A percentile compares a stretch with the other conserved stretches of the same genome.
phyloP scores from a whole-genome alignment of 2,888 invertebrate genomes.

The Endomychus coccineus region DNA sequence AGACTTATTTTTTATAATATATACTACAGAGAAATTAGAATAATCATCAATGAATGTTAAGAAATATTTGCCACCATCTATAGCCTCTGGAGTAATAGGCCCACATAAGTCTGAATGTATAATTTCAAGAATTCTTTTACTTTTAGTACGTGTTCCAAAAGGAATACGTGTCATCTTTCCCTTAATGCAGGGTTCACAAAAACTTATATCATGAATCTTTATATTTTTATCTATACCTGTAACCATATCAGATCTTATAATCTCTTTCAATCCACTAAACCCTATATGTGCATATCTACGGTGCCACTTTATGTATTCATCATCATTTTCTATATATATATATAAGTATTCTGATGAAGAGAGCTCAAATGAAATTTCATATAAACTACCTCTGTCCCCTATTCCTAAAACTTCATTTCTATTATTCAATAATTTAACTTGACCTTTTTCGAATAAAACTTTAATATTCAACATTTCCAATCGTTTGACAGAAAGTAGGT shows the following conservation, averaged over 20 bases:
- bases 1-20: conserved; percentile 3
- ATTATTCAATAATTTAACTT: conserved; percentile 12
- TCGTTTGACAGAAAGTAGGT: conserved; percentile 15
- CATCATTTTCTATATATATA: conserved; percentile 17
- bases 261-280: conserved; percentile 10
- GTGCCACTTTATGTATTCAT: conserved; percentile 17
- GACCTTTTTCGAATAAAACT: conserved; percentile 13
- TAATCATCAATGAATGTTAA: too few relatives aligned
- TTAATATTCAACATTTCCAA: conserved; percentile 12
- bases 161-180: conserved; percentile 14
- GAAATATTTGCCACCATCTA: too few relatives aligned
- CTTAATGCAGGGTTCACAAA: conserved; percentile 21
- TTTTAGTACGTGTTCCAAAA: conserved; percentile 5
- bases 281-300: conserved; percentile 16
- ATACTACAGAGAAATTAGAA: too few relatives aligned
- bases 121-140: conserved; percentile 7
- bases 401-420: conserved; percentile 8
- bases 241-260: conserved; percentile 13
- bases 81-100: neutral
- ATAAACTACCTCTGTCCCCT: conserved; percentile 17
- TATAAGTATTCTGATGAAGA: conserved; percentile 13
- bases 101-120: neutral
- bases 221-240: conserved; percentile 13
- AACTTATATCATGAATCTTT: conserved; percentile 14
- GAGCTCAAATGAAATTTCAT: conserved; percentile 20